Conservation (phyloP, 2,888 invertebrate genomes). For the Cybosia mesomella region DNA sequence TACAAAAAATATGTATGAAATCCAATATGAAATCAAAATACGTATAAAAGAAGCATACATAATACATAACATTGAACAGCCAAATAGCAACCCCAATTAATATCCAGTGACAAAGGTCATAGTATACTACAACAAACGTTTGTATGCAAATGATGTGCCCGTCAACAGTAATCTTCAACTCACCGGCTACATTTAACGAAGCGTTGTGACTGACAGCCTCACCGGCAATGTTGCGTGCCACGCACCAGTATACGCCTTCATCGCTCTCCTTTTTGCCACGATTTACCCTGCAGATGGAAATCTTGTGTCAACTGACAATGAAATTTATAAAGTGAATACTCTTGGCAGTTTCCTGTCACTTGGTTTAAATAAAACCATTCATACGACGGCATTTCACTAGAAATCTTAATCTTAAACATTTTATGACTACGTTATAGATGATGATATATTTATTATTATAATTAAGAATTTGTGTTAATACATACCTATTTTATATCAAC, state of each 20-base stretch:
- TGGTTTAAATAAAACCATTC: background rate
- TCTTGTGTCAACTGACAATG: constrained; percentile 31
- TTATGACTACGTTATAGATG: too few species aligned
- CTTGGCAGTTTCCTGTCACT: background rate
- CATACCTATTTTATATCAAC: too few species aligned
- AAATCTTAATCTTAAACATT: background rate
- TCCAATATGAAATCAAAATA: background rate
- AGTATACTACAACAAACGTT: constrained; percentile 42
- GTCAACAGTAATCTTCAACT: constrained; percentile 44
- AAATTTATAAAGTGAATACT: constrained; percentile 18
- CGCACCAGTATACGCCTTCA: constrained; percentile 98
- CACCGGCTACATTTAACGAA: constrained; percentile 97
- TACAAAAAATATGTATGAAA: too few species aligned
- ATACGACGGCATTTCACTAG: background rate
- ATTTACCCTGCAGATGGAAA: constrained; percentile 87
- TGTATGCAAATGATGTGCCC: constrained; percentile 44
- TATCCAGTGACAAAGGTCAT: constrained; percentile 16
- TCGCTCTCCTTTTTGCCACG: constrained; percentile 98
- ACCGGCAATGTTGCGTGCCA: constrained; percentile 96
- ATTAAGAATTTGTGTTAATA: too few species aligned
- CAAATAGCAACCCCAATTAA: constrained; percentile 21
- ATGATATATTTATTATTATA: too few species aligned
- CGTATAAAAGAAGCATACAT: background rate
- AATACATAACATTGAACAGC: constrained; percentile 8
- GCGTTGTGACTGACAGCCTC: constrained; percentile 96